Evolutionary conservation across 2,888 invertebrate genomes (phyloP).

Genomic region (Dryobotodes eremita): DNA sequence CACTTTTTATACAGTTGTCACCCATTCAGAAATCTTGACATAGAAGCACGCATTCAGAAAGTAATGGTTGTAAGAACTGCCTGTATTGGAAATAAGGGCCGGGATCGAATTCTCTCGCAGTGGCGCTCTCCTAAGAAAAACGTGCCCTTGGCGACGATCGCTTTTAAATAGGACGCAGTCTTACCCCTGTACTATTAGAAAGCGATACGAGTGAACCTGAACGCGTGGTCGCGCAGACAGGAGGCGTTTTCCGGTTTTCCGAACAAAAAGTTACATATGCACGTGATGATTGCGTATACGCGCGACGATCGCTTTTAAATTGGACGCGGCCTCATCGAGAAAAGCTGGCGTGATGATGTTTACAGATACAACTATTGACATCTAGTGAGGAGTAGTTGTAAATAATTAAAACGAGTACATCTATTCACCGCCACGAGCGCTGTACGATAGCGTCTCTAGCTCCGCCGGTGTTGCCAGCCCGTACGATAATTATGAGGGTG

Average conservation of each 20-base stretch:
- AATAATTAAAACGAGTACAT: conserved; percentile 38
- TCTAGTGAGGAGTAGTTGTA: conserved; percentile 67
- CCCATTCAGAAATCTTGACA: conserved; percentile 13
- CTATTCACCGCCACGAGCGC: conserved; percentile 68
- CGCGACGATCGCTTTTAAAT: too few relatives aligned
- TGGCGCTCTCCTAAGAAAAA: background rate
- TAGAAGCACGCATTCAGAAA: conserved; percentile 8
- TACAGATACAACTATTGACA: conserved; percentile 49
- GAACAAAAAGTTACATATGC: too few relatives aligned
- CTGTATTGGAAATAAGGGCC: background rate
- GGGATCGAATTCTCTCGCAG: background rate
- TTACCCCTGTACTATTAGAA: too few relatives aligned
- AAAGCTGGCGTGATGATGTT: background rate
- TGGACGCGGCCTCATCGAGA: background rate
- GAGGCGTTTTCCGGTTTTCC: too few relatives aligned
- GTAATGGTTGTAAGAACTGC: too few relatives aligned
- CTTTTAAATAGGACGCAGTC: too few relatives aligned
- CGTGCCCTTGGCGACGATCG: background rate
- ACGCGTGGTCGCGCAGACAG: too few relatives aligned
- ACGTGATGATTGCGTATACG: too few relatives aligned
- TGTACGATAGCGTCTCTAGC: conserved; percentile 66
- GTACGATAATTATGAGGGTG: background rate
- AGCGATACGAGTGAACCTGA: too few relatives aligned
- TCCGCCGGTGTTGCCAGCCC: background rate
- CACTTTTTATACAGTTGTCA: conserved; percentile 10